Conservation (phyloP, 2,888 invertebrate species). For the Halictus ligatus region DNA sequence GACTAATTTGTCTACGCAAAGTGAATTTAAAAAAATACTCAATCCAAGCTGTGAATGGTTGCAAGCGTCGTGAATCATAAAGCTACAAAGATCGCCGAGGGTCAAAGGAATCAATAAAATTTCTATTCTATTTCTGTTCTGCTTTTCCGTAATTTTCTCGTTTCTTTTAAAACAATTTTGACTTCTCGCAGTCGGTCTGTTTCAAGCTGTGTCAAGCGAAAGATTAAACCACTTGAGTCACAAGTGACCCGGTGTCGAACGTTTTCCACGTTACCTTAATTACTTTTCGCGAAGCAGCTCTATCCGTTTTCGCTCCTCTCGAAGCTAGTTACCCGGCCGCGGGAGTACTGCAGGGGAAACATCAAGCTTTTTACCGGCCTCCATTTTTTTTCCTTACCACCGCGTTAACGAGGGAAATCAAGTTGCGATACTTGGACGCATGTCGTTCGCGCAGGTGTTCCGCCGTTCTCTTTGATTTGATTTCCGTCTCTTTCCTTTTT, state of each 20-base stretch:
- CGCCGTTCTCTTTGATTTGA: constrained; percentile 6
- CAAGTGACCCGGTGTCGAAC: not conserved
- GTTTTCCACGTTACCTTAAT: not conserved
- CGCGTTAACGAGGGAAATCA: constrained; percentile 24
- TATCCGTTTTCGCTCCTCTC: not conserved
- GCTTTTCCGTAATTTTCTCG: too few species aligned
- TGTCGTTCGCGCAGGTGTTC: not conserved
- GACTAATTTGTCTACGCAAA: too few species aligned
- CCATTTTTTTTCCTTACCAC: not conserved
- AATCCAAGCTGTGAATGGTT: too few species aligned
- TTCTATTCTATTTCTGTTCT: too few species aligned
- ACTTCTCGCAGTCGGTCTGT: too few species aligned
- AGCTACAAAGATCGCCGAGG: too few species aligned
- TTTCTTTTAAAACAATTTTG: too few species aligned
- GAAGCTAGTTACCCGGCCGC: not conserved
- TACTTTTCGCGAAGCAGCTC: not conserved
- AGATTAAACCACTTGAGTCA: not conserved
- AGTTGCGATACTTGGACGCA: constrained; percentile 11
- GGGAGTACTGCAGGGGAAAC: constrained; percentile 11
- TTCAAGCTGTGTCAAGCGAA: too few species aligned
- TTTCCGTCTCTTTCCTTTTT: not conserved
- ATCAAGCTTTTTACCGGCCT: constrained; percentile 18
- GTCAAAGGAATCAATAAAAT: too few species aligned
- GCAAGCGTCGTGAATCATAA: too few species aligned
- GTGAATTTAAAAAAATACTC: too few species aligned